A percentile compares a stretch with the other conserved stretches of the same genome.
These are phyloP conservation scores for Mesocentrotus franciscanus DNA, from an alignment of 53 echinoderm and acorn worm species.

Conservation along the genomic window DNA sequence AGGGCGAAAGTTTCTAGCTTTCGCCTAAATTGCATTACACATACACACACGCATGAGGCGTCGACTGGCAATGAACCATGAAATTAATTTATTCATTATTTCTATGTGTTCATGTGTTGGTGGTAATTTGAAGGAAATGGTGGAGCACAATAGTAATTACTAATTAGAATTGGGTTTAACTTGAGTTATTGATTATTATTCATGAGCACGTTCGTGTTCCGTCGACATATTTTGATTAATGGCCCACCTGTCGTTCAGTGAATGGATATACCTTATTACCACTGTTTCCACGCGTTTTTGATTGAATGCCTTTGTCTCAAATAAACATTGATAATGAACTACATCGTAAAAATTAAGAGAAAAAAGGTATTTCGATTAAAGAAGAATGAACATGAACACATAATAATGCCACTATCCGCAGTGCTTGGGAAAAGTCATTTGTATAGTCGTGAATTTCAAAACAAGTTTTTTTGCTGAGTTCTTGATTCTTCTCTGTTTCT, in stretches of 20 bases:
- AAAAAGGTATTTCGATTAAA: too few species aligned
- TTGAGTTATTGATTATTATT: background rate
- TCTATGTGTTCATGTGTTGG: slow-evolving; percentile 29
- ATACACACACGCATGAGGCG: background rate
- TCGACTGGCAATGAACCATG: slow-evolving; percentile 27
- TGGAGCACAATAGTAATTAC: slow-evolving; percentile 32
- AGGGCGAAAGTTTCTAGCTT: background rate
- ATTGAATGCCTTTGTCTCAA: slow-evolving; percentile 38
- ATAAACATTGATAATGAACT: background rate
- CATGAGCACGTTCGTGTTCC: slow-evolving; percentile 10
- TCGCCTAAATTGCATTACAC: slow-evolving; percentile 44
- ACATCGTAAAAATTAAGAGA: too few species aligned
- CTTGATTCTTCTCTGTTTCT: too few species aligned
- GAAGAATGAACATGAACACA: too few species aligned
- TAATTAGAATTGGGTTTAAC: slow-evolving; percentile 18
- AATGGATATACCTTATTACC: background rate
- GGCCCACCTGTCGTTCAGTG: background rate
- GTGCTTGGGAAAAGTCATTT: too few species aligned
- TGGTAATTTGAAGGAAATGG: slow-evolving; percentile 35
- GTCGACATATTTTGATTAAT: background rate
- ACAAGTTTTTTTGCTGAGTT: too few species aligned
- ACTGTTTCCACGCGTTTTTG: slow-evolving; percentile 13
- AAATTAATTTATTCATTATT: slow-evolving; percentile 65
- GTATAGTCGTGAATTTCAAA: too few species aligned
- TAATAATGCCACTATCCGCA: too few species aligned